phyloP scores from a whole-genome alignment of 23 tunicate species.

The Phallusia fumigata region DNA sequence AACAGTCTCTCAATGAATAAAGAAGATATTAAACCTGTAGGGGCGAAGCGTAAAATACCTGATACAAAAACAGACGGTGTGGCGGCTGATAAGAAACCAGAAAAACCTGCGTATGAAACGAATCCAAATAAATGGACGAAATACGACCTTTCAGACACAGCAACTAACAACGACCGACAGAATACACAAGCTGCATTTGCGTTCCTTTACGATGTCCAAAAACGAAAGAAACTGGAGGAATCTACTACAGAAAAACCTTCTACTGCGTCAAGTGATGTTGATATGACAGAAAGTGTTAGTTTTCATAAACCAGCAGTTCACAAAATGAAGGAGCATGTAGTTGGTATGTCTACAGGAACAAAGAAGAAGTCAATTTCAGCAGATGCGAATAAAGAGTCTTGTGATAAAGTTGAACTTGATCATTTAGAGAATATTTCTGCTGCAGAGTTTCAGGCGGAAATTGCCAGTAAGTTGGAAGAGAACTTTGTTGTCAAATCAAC shows the following conservation, averaged over 20 bases:
- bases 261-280: not conserved
- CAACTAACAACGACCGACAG: slow-evolving; percentile 27
- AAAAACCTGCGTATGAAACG: slow-evolving; percentile 32
- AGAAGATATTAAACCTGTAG: not conserved
- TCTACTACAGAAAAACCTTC: not conserved
- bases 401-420: slow-evolving; percentile 39
- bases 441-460: slow-evolving; percentile 31
- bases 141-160: slow-evolving; percentile 35
- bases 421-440: slow-evolving; percentile 44
- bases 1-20: not conserved
- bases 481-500: not conserved
- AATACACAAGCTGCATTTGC: slow-evolving; percentile 60
- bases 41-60: not conserved
- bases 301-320: slow-evolving; percentile 29
- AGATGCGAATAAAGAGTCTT: not conserved
- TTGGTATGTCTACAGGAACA: slow-evolving; percentile 13
- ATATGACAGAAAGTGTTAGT: not conserved
- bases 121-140: slow-evolving; percentile 48
- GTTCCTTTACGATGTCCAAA: slow-evolving; percentile 37
- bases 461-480: slow-evolving; percentile 31
- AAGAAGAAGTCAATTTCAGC: not conserved
- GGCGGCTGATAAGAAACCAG: not conserved
- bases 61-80: not conserved
- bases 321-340: slow-evolving; percentile 22
- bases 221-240: slow-evolving; percentile 19